Percentiles rank a stretch among this genome's conserved stretches.
Conservation (phyloP, 2,113 vertebrate genomes). For the Charadrius vociferus region DNA sequence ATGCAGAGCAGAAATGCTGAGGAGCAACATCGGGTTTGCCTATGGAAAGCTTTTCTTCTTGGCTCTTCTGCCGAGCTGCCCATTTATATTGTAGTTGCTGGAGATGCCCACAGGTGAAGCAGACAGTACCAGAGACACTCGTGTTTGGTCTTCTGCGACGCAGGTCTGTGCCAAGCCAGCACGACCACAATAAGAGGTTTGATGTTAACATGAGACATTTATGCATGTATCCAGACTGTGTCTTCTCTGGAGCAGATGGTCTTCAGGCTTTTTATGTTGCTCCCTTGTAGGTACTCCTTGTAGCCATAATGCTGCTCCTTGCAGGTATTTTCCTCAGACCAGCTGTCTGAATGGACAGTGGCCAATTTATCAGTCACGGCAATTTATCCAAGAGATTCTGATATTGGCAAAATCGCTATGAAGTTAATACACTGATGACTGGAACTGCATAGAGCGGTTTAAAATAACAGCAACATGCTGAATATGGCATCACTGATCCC, state of each 20-base stretch:
- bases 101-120: not conserved
- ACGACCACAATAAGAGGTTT: not conserved
- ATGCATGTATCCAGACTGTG: not conserved
- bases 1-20: not conserved
- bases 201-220: not conserved
- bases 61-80: not conserved
- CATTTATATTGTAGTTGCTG: not conserved
- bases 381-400: not conserved
- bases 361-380: not conserved
- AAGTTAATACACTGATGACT: not conserved
- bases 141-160: not conserved
- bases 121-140: not conserved
- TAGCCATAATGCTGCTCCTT: not conserved
- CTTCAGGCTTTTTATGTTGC: not conserved
- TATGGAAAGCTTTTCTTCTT: not conserved
- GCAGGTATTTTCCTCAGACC: not conserved
- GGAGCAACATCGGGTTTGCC: not conserved
- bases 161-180: not conserved
- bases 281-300: not conserved
- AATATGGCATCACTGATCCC: not conserved
- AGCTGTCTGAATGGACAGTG: constrained; percentile 6
- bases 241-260: constrained; percentile 4
- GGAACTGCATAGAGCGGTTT: not conserved
- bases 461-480: not conserved
- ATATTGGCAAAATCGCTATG: not conserved